phyloP scores from a whole-genome alignment of 2,888 invertebrate genomes.

The Acronicta aceris region DNA sequence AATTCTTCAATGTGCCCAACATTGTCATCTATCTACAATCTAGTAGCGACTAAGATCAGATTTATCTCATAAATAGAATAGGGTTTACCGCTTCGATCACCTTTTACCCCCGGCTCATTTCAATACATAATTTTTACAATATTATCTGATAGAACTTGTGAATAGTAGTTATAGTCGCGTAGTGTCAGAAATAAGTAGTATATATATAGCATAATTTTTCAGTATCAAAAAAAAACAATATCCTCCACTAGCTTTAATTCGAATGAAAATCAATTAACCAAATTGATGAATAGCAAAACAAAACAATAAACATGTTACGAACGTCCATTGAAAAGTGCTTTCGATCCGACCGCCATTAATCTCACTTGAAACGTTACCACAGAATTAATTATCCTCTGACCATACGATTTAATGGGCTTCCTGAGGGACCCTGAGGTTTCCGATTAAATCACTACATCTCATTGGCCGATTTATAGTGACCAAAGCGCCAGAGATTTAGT shows the following conservation, averaged over 20 bases:
- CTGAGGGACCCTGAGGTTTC: slow-evolving; percentile 85
- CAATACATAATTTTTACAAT: too few relatives aligned
- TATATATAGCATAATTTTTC: too few relatives aligned
- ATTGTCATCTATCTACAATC: too few relatives aligned
- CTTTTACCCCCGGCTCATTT: too few relatives aligned
- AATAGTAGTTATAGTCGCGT: too few relatives aligned
- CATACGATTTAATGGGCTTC: slow-evolving; percentile 89
- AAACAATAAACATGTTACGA: slow-evolving; percentile 76
- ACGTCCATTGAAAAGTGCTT: slow-evolving; percentile 80
- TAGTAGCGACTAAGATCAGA: too few relatives aligned
- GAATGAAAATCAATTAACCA: slow-evolving; percentile 55
- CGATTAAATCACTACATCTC: slow-evolving; percentile 89
- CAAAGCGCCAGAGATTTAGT: slow-evolving; percentile 65
- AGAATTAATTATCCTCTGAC: slow-evolving; percentile 89
- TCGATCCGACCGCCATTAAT: slow-evolving; percentile 81
- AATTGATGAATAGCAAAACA: slow-evolving; percentile 59
- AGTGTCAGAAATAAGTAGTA: too few relatives aligned
- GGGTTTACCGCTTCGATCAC: too few relatives aligned
- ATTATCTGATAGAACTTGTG: too few relatives aligned
- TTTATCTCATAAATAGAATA: too few relatives aligned
- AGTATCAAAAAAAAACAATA: not conserved
- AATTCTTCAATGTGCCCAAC: too few relatives aligned
- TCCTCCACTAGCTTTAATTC: not conserved
- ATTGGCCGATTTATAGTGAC: slow-evolving; percentile 88
- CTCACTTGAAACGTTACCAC: slow-evolving; percentile 85